phyloP scores from a whole-genome alignment of 2,797 vertebrate genomes.

The Poecilia gillii region DNA sequence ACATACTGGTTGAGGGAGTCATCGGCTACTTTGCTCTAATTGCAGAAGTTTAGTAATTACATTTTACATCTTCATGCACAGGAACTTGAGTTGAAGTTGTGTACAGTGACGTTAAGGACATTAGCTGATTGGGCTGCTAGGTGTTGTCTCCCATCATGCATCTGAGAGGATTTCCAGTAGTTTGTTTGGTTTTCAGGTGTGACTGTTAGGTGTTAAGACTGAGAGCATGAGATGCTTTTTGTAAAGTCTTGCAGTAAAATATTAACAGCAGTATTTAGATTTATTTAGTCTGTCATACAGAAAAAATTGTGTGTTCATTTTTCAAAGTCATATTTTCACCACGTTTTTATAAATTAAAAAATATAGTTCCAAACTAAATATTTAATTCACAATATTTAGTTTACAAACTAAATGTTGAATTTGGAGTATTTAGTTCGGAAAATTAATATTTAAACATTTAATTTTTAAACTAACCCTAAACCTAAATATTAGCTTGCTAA shows the following conservation, averaged over 20 bases:
- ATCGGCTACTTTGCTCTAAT: constrained; percentile 38
- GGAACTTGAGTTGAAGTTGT: neutral
- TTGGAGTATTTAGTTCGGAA: neutral
- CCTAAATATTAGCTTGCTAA: neutral
- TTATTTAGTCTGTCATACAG: too few species aligned
- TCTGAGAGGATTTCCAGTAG: neutral
- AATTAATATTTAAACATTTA: neutral
- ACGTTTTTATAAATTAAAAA: too few species aligned
- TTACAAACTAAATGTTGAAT: neutral
- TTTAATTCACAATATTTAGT: neutral
- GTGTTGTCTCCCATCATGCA: neutral
- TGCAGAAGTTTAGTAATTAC: constrained; percentile 45
- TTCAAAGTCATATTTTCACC: too few species aligned
- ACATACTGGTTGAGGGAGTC: constrained; percentile 24
- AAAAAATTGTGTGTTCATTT: too few species aligned
- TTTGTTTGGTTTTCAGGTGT: neutral
- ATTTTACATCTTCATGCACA: constrained; percentile 13
- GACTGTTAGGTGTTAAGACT: neutral
- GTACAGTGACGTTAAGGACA: too few species aligned
- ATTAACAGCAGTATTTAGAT: too few species aligned
- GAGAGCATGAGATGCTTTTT: too few species aligned
- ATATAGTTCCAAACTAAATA: neutral
- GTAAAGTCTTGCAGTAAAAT: too few species aligned
- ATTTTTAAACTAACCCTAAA: neutral
- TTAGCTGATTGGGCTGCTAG: neutral